These are phyloP conservation scores for Drosophila sturtevanti DNA, from an alignment of 1,140 invertebrate genomes.

Conservation along the genomic window DNA sequence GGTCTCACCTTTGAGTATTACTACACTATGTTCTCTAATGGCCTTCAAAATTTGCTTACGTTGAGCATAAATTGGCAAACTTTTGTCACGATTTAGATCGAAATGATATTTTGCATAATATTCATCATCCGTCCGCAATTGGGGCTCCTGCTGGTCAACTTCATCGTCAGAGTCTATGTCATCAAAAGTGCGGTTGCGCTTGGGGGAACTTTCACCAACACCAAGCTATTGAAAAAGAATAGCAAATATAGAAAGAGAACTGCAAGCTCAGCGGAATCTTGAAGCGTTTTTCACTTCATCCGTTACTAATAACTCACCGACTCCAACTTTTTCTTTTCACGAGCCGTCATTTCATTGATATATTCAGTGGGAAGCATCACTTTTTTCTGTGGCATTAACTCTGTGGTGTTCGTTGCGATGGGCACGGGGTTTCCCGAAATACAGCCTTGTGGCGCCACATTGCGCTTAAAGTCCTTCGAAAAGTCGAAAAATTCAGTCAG, in stretches of 20 bases:
- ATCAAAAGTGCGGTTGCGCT: slow-evolving; percentile 27
- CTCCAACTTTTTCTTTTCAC: slow-evolving; percentile 50
- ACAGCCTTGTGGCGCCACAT: slow-evolving; percentile 18
- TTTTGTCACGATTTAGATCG: slow-evolving; percentile 59
- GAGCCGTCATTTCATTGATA: slow-evolving; percentile 35
- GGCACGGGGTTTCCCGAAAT: slow-evolving; percentile 24
- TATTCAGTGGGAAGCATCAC: slow-evolving; percentile 63
- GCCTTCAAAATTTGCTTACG: slow-evolving; percentile 54
- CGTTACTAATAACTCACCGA: slow-evolving; percentile 34
- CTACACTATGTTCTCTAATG: slow-evolving; percentile 62
- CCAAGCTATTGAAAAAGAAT: slow-evolving; percentile 3
- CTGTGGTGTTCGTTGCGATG: neutral
- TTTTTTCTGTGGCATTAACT: slow-evolving; percentile 52
- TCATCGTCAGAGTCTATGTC: slow-evolving; percentile 65
- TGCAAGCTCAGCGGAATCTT: neutral
- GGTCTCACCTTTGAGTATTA: slow-evolving; percentile 76
- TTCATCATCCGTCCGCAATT: slow-evolving; percentile 50
- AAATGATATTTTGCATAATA: slow-evolving; percentile 66
- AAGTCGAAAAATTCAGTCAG: slow-evolving; percentile 77
- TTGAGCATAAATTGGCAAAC: slow-evolving; percentile 65
- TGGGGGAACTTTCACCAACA: neutral
- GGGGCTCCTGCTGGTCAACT: neutral
- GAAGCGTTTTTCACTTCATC: neutral
- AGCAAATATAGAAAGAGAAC: neutral
- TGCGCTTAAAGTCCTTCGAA: slow-evolving; percentile 63